Conservation (phyloP, 2,113 vertebrate genomes). For the Crotalus viridis region DNA sequence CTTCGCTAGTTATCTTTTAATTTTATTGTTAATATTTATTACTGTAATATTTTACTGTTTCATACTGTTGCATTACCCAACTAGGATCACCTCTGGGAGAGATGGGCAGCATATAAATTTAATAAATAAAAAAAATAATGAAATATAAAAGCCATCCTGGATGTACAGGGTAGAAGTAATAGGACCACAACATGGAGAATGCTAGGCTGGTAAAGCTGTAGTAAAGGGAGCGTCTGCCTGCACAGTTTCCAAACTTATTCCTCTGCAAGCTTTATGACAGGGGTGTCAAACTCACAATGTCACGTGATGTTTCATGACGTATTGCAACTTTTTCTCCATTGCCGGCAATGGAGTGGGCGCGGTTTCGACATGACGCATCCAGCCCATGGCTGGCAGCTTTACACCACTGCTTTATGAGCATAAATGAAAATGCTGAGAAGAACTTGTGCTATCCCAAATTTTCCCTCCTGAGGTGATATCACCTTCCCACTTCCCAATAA, state of each 20-base stretch:
- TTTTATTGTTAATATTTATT: background rate
- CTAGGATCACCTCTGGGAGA: background rate
- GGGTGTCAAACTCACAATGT: no score
- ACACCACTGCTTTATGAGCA: constrained; percentile 42
- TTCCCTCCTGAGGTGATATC: constrained; percentile 52
- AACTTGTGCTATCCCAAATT: constrained; percentile 41
- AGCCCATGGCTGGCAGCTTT: no score
- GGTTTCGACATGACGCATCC: no score
- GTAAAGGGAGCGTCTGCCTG: constrained; percentile 47
- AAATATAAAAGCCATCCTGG: background rate
- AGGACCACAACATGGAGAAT: background rate
- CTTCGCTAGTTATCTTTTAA: background rate
- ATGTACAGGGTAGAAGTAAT: background rate
- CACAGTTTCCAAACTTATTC: constrained; percentile 42
- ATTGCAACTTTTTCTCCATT: no score
- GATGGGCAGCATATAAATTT: background rate
- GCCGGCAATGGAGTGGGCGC: no score
- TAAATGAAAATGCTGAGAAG: constrained; percentile 36
- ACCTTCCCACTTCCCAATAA: constrained; percentile 40
- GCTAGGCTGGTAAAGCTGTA: constrained; percentile 9
- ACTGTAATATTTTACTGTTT: background rate
- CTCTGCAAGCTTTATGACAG: constrained; percentile 55
- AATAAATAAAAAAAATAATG: background rate
- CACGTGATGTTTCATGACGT: no score
- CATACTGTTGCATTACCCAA: background rate